Percentiles rank a stretch among this genome's conserved stretches.
Conservation (phyloP, 2,113 vertebrate genomes). For the Xiphorhynchus elegans region DNA sequence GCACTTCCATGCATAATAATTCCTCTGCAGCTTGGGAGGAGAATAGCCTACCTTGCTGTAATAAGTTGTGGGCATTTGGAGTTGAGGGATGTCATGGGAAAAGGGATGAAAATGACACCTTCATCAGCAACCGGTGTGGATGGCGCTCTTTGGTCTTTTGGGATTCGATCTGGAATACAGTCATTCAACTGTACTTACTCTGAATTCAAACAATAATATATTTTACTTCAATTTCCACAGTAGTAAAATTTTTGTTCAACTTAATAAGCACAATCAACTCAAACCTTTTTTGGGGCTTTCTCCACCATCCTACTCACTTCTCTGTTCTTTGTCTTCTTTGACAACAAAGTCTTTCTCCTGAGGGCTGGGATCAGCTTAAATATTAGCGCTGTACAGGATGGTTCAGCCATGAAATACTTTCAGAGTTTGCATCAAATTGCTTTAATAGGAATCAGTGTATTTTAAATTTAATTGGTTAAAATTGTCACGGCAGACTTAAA, state of each 20-base stretch:
- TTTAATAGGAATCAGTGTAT: background rate
- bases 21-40: background rate
- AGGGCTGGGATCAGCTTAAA: background rate
- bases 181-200: background rate
- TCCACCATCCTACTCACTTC: background rate
- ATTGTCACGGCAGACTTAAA: background rate
- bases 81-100: background rate
- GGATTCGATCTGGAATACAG: background rate
- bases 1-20: conserved; percentile 56
- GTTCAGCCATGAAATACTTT: background rate
- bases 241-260: background rate
- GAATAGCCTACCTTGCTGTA: background rate
- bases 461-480: background rate
- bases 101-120: conserved; percentile 26
- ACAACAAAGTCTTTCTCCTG: background rate
- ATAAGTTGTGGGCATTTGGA: background rate
- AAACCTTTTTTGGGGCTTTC: background rate
- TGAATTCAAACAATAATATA: background rate
- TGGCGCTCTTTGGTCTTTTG: background rate
- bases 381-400: accelerated
- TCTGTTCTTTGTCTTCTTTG: background rate
- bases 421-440: background rate
- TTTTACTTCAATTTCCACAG: background rate
- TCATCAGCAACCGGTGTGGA: background rate
- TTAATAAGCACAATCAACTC: background rate